A percentile compares a stretch with the other conserved stretches of the same genome.
Conservation (phyloP, 2,797 vertebrate species). For the Hirundo rustica region DNA sequence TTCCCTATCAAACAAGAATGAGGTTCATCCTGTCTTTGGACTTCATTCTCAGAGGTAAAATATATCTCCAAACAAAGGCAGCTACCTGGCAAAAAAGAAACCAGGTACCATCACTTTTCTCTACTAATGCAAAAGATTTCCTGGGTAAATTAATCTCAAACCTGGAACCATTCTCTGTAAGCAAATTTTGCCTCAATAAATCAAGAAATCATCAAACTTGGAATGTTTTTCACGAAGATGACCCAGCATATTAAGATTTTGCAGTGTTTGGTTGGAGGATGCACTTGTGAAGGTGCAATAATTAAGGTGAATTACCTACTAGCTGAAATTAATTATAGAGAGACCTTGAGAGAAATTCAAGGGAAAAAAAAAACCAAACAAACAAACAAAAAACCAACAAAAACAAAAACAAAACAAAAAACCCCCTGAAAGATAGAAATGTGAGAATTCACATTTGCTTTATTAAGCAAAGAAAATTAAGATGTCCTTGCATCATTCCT, state of each 20-base stretch:
- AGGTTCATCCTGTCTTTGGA: background rate
- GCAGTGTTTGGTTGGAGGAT: background rate
- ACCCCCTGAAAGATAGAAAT: background rate
- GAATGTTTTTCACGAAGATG: background rate
- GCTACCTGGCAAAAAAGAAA: background rate
- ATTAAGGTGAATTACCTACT: background rate
- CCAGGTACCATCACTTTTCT: background rate
- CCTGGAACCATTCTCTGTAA: background rate
- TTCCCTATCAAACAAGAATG: background rate
- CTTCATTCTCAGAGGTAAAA: background rate
- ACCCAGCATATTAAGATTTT: background rate
- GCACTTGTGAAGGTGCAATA: background rate
- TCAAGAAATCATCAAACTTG: constrained; percentile 8
- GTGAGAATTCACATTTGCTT: background rate
- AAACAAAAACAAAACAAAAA: no score
- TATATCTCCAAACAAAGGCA: background rate
- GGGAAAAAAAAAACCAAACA: background rate
- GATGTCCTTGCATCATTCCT: background rate
- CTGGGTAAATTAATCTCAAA: background rate
- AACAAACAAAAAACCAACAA: background rate
- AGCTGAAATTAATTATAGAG: background rate
- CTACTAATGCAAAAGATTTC: background rate
- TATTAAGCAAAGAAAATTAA: constrained; percentile 13
- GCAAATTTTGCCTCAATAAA: constrained; percentile 4
- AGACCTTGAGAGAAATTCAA: background rate